These are phyloP conservation scores for Podarcis raffonei DNA, from an alignment of 2,113 vertebrate genomes.

Conservation along the genomic window DNA sequence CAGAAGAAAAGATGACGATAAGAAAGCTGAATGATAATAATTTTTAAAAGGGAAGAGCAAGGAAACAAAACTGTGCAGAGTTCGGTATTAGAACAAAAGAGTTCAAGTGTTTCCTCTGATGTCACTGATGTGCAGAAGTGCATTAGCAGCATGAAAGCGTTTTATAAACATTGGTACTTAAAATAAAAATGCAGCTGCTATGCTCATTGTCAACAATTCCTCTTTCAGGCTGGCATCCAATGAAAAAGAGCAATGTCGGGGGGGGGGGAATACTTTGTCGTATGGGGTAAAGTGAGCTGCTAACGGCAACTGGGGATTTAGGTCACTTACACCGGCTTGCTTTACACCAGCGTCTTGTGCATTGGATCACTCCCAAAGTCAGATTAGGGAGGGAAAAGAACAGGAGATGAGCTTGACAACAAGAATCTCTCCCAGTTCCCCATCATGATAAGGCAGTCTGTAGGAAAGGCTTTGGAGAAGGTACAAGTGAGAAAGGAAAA, in stretches of 20 bases:
- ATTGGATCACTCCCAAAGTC: no score
- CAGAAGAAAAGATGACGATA: background rate
- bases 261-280: background rate
- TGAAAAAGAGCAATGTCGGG: conserved; percentile 5
- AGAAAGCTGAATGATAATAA: background rate
- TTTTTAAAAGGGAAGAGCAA: background rate
- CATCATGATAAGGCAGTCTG: background rate
- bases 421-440: no score
- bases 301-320: background rate
- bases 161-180: conserved; percentile 33
- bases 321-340: no score
- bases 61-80: background rate
- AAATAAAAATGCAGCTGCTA: conserved; percentile 32
- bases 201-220: conserved; percentile 21
- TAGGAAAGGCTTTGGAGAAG: conserved; percentile 29
- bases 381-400: no score
- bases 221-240: conserved; percentile 21
- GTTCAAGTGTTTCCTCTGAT: conserved; percentile 30
- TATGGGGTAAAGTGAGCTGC: background rate
- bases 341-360: no score
- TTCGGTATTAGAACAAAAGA: conserved; percentile 25
- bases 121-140: conserved; percentile 25
- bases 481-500: conserved; percentile 53
- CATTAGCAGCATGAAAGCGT: conserved; percentile 18
- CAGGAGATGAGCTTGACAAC: no score